Percentiles rank a stretch among this genome's conserved stretches.
phyloP scores from a whole-genome alignment of 2,113 vertebrate species.

The Poeciliopsis prolifica region DNA sequence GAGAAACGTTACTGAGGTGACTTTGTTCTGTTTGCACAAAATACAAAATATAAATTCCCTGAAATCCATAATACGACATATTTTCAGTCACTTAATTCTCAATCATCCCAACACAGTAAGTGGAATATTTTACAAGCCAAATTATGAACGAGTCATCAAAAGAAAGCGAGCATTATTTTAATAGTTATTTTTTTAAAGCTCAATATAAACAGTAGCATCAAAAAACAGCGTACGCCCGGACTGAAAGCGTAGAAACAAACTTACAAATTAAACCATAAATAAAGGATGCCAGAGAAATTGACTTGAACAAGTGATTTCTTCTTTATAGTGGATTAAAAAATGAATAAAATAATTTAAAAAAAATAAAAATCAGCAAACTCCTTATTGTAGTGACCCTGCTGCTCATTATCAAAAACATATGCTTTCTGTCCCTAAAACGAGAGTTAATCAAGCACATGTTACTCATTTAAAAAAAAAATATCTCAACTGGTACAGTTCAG shows the following conservation, averaged over 20 bases:
- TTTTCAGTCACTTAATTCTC: not conserved
- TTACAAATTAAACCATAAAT: too few relatives aligned
- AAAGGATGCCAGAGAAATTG: not conserved
- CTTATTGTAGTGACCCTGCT: not conserved
- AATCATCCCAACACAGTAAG: too few relatives aligned
- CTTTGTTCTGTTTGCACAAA: constrained; percentile 90
- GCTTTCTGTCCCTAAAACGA: not conserved
- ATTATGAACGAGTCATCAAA: too few relatives aligned
- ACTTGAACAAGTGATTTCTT: not conserved
- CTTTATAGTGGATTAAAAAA: not conserved
- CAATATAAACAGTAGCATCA: too few relatives aligned
- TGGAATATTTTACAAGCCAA: too few relatives aligned
- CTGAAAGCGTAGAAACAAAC: too few relatives aligned
- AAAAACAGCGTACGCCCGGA: too few relatives aligned
- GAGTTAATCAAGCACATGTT: not conserved
- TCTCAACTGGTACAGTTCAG: not conserved
- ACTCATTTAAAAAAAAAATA: not conserved
- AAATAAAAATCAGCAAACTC: not conserved
- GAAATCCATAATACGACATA: not conserved
- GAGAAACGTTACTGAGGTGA: constrained; percentile 96
- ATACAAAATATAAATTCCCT: not conserved
- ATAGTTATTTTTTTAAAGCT: too few relatives aligned
- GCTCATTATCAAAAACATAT: not conserved
- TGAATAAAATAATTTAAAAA: not conserved
- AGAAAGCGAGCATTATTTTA: too few relatives aligned